Base-by-base conservation (phyloP, 2,113 vertebrate genomes). In the Symphodus melops region DNA sequence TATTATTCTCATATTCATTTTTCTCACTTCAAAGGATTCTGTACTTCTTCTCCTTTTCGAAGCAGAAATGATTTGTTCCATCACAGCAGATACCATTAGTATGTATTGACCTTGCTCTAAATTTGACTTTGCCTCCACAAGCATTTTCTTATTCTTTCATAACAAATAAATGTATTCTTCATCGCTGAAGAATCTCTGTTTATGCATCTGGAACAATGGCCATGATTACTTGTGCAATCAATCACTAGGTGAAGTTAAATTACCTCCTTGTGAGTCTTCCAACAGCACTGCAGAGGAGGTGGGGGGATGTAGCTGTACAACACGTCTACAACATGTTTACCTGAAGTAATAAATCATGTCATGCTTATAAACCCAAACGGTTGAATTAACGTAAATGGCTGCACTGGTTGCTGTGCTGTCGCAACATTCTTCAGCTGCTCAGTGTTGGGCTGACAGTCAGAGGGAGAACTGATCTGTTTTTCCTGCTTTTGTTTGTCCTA, bases 231-330 rank as follows among this genome's bases (percentile, higher is more conserved):
- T 68, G 16, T 69, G 57, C 44, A 79, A 77, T 86, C 23, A 76
- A 41, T 79, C 56, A 68, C 49, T 57, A 25, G 67, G 52, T 62
- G 68, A 77, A 42, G 75, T 82, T 77, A 72, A 81, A 79, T 84
- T 75, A 52, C 73, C 62, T 67, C 33, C 39, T 60, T 75, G 46
- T 67, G 28, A 64, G 60, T 75, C 46, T 11, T 84, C 12, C 76
- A 84, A 67, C 77, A 71, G 67, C 20, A 14, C 42, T 78, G 41
- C 48, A 65, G 33, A 68, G 46, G 10, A 62, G 28, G 28, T 14
- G 8, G n/a, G 36, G 52, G 62, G 55, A 37, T 58, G 6, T 16
- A 68, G 53, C 37, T 58, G 1, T 41, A 21, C 10, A 67, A 69
- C 79, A 85, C 71, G 69, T 48, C 62, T 28, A 68, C 61, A 76